Base-by-base conservation (phyloP, 2,113 vertebrate species). In the Fulica atra region DNA sequence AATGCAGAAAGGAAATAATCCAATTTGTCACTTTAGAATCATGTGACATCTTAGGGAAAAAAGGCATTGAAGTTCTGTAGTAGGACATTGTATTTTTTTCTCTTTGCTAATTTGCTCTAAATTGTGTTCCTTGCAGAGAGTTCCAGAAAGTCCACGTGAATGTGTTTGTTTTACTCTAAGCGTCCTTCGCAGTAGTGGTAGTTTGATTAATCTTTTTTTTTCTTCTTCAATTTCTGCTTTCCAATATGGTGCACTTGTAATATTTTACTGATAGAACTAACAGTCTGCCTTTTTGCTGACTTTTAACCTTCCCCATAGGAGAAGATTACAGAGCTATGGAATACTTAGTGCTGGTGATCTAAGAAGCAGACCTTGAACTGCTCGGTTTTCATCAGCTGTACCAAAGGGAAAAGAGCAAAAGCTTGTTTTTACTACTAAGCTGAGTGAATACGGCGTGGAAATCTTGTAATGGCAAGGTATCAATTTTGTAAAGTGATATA, bases 401-500 rank as follows among this genome's bases (percentile, higher is more conserved):
- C 88, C 87, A 68, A 89, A 91, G 91, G 86, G 86, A 89, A 96
- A 94, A 89, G 88, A 95, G 92, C 77, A 96, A 97, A 93, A 81
- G 51, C 94, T 95, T 91, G 86, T 92, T 94, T 94, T 95, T 95
- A 88, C 80, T 96, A 92, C 81, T 90, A 92, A 76, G 91, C 95
- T 97, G 85, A 90, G 92, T 65, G 95, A 84, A 92, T 96, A 82
- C 76, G 61, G 95, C 61, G 6, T 95, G 64, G 86, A 97, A 94
- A 95, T 93, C 81, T 89, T 93, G 81, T 91, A 91, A 89, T 94
- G 92, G 91, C 79, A 94, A 93, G 92, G 85, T 95, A 98, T 92
- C 97, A 96, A 8, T 97, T 97, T 95, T 96, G 83, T 95, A 74
- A 96, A 97, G 94, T 97, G 96, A 97, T 98, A 50, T 96, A 97